phyloP scores from a whole-genome alignment of 2,113 vertebrate genomes.

The Rattus norvegicus region DNA sequence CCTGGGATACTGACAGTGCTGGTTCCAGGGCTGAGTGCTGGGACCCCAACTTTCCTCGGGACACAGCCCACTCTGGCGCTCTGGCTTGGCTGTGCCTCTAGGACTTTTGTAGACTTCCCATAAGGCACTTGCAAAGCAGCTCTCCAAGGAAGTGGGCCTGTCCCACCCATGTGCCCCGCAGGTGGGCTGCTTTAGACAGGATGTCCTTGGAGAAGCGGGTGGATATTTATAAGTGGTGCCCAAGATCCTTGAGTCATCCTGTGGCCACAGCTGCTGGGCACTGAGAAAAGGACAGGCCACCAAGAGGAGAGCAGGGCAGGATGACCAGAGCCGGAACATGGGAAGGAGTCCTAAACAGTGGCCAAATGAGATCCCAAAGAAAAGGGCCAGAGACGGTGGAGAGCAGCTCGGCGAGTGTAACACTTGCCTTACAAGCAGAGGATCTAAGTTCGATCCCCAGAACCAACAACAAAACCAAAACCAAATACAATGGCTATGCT shows the following conservation, averaged over 20 bases:
- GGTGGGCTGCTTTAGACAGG: not conserved
- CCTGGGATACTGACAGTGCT: not conserved
- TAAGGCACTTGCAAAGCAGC: not conserved
- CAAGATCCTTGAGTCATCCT: not conserved
- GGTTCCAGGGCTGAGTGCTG: not conserved
- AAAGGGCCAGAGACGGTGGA: not conserved
- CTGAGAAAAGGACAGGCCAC: not conserved
- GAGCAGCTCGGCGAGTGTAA: not conserved
- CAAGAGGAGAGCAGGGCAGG: not conserved
- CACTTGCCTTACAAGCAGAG: not conserved
- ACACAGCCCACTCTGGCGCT: not conserved
- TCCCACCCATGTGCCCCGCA: not conserved
- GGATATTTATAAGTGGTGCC: not conserved
- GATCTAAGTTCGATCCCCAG: not conserved
- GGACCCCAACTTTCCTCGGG: not conserved
- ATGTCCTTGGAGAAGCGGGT: not conserved
- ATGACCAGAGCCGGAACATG: too few species aligned
- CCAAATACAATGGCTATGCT: not conserved
- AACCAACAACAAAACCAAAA: not conserved
- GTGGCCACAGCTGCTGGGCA: not conserved
- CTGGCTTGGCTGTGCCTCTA: not conserved
- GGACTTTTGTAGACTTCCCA: not conserved
- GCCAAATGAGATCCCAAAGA: too few species aligned
- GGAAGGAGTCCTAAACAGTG: too few species aligned
- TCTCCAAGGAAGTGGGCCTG: not conserved